A percentile compares a stretch with the other conserved stretches of the same genome.
These are phyloP conservation scores for Cotesia typhae DNA, from an alignment of 1,140 invertebrate genomes.

Conservation along the genomic window DNA sequence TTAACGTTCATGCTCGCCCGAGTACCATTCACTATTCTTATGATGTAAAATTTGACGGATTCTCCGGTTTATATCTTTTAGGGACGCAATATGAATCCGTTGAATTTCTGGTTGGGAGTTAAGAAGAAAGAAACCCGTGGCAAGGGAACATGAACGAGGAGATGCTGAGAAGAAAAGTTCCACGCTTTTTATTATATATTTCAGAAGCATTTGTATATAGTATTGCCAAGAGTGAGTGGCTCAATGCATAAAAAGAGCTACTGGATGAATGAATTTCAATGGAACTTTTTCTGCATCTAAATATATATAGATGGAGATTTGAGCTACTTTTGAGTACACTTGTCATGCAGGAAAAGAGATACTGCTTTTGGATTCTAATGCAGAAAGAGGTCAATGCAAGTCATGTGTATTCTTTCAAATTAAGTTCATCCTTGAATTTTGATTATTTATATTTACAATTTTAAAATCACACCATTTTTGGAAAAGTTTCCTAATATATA, in stretches of 20 bases:
- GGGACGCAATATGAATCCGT: background rate
- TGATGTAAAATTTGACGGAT: background rate
- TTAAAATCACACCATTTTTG: background rate
- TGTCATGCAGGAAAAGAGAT: constrained; percentile 25
- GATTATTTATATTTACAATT: background rate
- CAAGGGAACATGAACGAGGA: background rate
- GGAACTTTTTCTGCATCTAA: constrained; percentile 14
- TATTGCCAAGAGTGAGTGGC: constrained; percentile 9
- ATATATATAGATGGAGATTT: too few relatives aligned
- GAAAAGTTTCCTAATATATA: too few relatives aligned
- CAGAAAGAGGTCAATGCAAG: constrained; percentile 22
- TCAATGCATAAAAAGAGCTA: constrained; percentile 31
- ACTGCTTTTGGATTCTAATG: background rate
- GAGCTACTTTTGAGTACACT: background rate
- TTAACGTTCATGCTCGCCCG: too few relatives aligned
- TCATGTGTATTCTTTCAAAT: constrained; percentile 4
- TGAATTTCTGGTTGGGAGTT: constrained; percentile 1
- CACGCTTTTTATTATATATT: too few relatives aligned
- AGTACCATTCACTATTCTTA: too few relatives aligned
- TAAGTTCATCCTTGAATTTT: too few relatives aligned
- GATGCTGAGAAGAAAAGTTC: background rate
- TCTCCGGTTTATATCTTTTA: background rate
- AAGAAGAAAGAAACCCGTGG: constrained; percentile 3
- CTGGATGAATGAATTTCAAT: constrained; percentile 34
- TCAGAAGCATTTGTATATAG: background rate